A percentile compares a stretch with the other conserved stretches of the same genome.
These are phyloP conservation scores for Psilopsiagon aurifrons DNA, from an alignment of 2,113 vertebrate species.

Conservation along the genomic window DNA sequence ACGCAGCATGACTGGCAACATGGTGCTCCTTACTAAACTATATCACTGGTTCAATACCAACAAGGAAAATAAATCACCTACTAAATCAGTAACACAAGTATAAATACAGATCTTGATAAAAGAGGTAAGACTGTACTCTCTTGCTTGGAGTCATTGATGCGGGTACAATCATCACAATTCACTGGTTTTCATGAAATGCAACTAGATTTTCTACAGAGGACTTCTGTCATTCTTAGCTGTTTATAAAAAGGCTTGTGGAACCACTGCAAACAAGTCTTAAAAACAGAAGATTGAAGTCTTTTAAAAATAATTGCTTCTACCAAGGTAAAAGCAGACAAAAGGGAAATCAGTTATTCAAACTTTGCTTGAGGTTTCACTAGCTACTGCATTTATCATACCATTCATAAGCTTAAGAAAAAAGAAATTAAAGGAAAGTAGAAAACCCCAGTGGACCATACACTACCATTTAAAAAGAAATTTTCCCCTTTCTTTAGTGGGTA, in stretches of 20 bases:
- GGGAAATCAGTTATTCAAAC: not conserved
- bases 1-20: not conserved
- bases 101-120: not conserved
- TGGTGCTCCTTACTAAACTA: not conserved
- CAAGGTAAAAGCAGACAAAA: not conserved
- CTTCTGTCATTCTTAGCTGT: not conserved
- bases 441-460: not conserved
- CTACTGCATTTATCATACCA: not conserved
- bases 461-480: not conserved
- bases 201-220: not conserved
- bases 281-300: not conserved
- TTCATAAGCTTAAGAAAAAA: not conserved
- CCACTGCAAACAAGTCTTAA: not conserved
- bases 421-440: not conserved
- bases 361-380: constrained; percentile 11
- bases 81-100: not conserved
- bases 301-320: not conserved
- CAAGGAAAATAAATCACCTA: not conserved
- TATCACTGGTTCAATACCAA: not conserved
- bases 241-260: not conserved
- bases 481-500: not conserved
- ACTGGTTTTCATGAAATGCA: not conserved
- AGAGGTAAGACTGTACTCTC: not conserved
- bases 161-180: not conserved
- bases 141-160: not conserved